Evolutionary conservation across 2,888 invertebrate species (phyloP).

Genomic region (Girardia tigrina): DNA sequence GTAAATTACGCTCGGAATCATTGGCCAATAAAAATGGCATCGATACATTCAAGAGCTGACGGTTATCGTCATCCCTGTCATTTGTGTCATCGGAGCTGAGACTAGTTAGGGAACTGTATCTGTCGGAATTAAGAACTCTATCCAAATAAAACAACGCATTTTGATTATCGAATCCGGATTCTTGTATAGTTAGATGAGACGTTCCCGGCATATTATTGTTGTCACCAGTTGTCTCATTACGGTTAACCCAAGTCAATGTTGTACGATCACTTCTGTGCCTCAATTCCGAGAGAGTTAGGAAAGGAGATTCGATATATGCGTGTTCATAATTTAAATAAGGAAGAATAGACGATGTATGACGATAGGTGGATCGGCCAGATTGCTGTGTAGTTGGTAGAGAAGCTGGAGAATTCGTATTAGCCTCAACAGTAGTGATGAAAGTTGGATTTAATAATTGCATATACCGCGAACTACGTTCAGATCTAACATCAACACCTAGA

Average conservation of each 20-base stretch:
- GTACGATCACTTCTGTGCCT: neutral
- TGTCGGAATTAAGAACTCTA: conserved; percentile 12
- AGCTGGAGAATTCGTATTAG: conserved; percentile 9
- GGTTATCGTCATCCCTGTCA: neutral
- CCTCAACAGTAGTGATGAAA: conserved; percentile 4
- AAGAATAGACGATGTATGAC: neutral
- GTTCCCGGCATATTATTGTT: neutral
- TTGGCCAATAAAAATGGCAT: neutral
- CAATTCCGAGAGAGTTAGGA: neutral
- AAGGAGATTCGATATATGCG: neutral
- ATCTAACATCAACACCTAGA: neutral
- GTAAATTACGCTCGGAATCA: neutral
- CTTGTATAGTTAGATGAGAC: neutral
- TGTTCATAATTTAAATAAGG: conserved; percentile 9
- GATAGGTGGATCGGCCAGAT: neutral
- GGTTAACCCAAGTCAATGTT: neutral
- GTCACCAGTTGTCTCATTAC: neutral
- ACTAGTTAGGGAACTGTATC: conserved; percentile 1
- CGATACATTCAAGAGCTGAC: neutral
- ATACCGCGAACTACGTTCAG: conserved; percentile 5
- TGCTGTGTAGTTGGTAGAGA: neutral
- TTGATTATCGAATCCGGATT: conserved; percentile 17
- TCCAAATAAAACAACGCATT: conserved; percentile 14
- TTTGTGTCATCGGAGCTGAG: neutral
- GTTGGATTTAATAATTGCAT: conserved; percentile 11